These are phyloP conservation scores for Ptiloglossa arizonensis DNA, from an alignment of 1,140 invertebrate species.

Conservation along the genomic window DNA sequence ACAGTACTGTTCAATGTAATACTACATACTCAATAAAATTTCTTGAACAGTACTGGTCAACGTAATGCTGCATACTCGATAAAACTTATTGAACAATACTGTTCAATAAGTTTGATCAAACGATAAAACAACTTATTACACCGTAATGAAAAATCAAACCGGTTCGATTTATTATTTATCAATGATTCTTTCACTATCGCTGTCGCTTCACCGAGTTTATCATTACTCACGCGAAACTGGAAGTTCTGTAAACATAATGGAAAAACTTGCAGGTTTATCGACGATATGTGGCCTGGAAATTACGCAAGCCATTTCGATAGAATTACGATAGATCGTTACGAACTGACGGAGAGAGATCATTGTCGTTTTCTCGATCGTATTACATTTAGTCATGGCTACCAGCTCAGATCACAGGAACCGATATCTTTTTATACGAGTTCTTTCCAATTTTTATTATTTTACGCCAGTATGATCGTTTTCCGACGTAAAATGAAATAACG, in stretches of 20 bases:
- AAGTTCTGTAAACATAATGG: neutral
- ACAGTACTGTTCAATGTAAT: too few species aligned
- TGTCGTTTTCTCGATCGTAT: conserved; percentile 20
- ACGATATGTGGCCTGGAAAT: neutral
- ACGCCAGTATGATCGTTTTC: too few species aligned
- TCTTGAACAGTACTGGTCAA: too few species aligned
- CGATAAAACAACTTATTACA: too few species aligned
- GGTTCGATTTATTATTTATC: neutral
- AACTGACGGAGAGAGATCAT: conserved; percentile 10
- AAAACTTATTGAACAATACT: too few species aligned
- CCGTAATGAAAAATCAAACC: neutral
- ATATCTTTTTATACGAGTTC: neutral
- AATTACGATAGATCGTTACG: neutral
- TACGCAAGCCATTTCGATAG: too few species aligned
- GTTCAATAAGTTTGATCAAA: too few species aligned
- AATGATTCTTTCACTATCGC: neutral
- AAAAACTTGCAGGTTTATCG: neutral
- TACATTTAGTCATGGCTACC: neutral
- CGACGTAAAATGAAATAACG: too few species aligned
- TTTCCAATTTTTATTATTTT: too few species aligned
- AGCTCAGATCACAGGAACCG: neutral
- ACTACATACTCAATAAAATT: too few species aligned
- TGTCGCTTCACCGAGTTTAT: neutral
- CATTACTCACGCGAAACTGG: neutral
- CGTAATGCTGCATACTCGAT: too few species aligned